Base-by-base conservation (phyloP, 2,888 invertebrate genomes). In the Eupithecia exiguata region DNA sequence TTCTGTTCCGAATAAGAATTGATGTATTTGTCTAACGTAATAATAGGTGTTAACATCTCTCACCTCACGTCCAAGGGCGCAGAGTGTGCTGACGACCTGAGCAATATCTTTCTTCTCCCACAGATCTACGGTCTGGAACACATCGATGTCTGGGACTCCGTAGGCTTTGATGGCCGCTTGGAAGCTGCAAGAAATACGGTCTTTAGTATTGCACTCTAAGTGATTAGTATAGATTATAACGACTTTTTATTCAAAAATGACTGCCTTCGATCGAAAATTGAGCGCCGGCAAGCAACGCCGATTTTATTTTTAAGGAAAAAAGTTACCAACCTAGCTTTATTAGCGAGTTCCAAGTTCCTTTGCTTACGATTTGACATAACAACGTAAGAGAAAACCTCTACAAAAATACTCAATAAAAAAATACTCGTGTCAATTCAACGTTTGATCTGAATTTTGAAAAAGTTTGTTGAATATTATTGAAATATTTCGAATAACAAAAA, bases 111-210 rank as follows among this genome's bases (percentile, higher is more conserved):
- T 98, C 96, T 97, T 97, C 91, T 99, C 99, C 96, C 97, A 99
- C 70, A 99, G 95, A 90, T 99, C 99, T 69, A 99, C 98, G 7
- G 99, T 99, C 94, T 99, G 98, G 96, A 99, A 99, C 71, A 98
- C 97, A 91, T 99, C 99, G 78, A 97, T 96, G 88, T 98, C 98
- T 70, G 96, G 93, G 21, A 99, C 98, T 78, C 99, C 99, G 90
- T 98, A 98, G 0, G 95, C 96, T 89, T 97, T 97, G 83, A 98
- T 95, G 16, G 98, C 98, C 72, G 96, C 96, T 91, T 98, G 97
- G 96, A 99, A 99, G 95, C 95, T 94, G 83, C 68, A 86, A 84
- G 72, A 68, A 30, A 67, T 18, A 69, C 16, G n/a, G 14, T 58
- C 7, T 38, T 58, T 69, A 58, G 25, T 30, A 62, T 61, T 40